Base-by-base conservation (phyloP, 1,140 invertebrate genomes). In the Lepidurus arcticus region DNA sequence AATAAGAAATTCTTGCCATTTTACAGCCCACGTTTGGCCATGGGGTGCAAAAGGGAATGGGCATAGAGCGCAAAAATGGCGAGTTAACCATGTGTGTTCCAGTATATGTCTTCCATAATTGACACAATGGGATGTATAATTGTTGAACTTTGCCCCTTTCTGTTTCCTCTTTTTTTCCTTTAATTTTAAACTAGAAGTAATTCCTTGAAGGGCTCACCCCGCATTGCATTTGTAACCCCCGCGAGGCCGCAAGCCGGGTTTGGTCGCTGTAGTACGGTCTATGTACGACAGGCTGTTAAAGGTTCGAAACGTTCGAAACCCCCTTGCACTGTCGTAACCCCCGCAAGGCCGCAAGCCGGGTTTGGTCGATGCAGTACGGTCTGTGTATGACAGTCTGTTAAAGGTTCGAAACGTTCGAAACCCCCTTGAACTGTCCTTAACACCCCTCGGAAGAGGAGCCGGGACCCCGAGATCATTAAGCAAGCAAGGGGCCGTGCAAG, bases 401-500 rank as follows among this genome's bases (percentile, higher is more conserved):
- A 65, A 65, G 21, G 53, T 4, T 65, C 53, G 16, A n/a, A 9
- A 9, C 53, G 34, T n/a, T n/a, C 47, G 11, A 13, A 9, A 4
- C 53, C 53, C 53, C 13, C 53, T 65, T 16, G 53, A 65, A 65
- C 53, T 65, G 53, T 65, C n/a, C 16, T 21, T 7, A 6, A 65
- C 13, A 65, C 53, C 16, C 53, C 53, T 16, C 53, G 16, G 4
- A 16, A 65, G 16, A n/a, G 16, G 16, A 65, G 21, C 16, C 16
- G 21, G 53, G 53, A 65, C 53, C 53, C 53, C 13, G 53, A 65
- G 53, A 65, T 65, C 53, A 65, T 65, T 65, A 65, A 65, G 53
- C 53, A 21, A 65, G 53, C 53, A 65, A 65, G 53, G 53, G 53
- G 53, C 53, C 53, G 53, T 65, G 53, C 53, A 65, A 65, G 53